Conservation (phyloP, 2,113 vertebrate genomes). For the Lagopus leucura region DNA sequence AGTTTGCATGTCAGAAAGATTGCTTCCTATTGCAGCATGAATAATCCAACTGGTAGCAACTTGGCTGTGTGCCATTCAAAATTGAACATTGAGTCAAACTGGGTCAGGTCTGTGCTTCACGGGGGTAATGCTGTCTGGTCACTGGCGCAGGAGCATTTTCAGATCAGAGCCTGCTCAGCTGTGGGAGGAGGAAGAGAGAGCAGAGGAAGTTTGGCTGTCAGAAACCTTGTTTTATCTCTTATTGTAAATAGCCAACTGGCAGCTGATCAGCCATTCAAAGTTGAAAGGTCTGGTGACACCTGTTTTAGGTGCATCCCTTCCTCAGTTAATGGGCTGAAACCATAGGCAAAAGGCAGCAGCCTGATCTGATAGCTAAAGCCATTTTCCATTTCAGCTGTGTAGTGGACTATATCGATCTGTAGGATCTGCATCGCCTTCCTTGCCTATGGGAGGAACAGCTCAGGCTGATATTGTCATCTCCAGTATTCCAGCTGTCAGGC, state of each 20-base stretch:
- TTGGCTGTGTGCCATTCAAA: conserved; percentile 72
- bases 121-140: conserved; percentile 42
- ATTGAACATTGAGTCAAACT: conserved; percentile 56
- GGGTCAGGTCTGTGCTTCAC: conserved; percentile 57
- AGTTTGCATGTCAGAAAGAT: conserved; percentile 73
- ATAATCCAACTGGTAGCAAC: conserved; percentile 73
- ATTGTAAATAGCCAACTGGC: conserved; percentile 59
- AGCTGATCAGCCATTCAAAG: conserved; percentile 57
- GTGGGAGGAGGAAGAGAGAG: conserved; percentile 51
- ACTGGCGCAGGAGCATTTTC: conserved; percentile 24
- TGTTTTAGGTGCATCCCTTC: conserved; percentile 72
- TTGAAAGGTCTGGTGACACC: conserved; percentile 73
- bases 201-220: conserved; percentile 61
- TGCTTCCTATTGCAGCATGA: conserved; percentile 79
- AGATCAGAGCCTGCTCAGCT: conserved; percentile 38
- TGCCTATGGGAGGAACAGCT: background rate
- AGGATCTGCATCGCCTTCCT: background rate
- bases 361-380: background rate
- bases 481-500: background rate
- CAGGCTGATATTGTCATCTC: background rate
- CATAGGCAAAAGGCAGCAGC: background rate
- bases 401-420: fast-evolving
- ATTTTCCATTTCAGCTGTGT: background rate
- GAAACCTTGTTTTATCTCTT: conserved; percentile 55
- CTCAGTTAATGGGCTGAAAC: background rate